Base-by-base conservation (phyloP, 2,888 invertebrate genomes). In the Ophraella communa region DNA sequence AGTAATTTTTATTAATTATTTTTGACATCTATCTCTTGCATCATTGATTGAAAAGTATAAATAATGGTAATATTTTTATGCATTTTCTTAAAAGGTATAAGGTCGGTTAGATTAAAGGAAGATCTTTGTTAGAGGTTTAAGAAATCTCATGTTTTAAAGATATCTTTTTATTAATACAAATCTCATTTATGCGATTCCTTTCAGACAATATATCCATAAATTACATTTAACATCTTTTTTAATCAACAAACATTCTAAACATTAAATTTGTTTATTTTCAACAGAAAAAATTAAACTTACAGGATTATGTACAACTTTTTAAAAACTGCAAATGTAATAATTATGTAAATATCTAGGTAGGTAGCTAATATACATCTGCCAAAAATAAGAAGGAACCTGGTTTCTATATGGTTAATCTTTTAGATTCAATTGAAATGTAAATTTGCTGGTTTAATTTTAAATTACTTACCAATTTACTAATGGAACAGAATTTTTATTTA, bases 151-250 rank as follows among this genome's bases (percentile, higher is more conserved):
- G n/a, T 17, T 21, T 18, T 51, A 42, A 59, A 24, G 30, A 51
- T 54, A 54, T 59, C 20, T 7, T 33, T 64, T 64, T 64, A 60
- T 64, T 64, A 23, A 60, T 64, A 64, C 64, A 64, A 64, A 64
- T 59, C 24, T 53, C 33, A 39, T 39, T 14, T 17, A 64, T 54
- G 45, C 55, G 24, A 17, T 33, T 17, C 39, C 47, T 10, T 39
- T 39, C 18, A 20, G 21, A 23, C 64, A 64, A 53, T 60, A 59
- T 64, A 30, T 58, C 59, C 17, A 52, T 59, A 49, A 56, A 63
- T 39, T 57, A 62, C 44, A 62, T 39, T 51, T 56, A 57, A 62
- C 51, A 35, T 14, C n/a, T n/a, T 23, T 51, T 55, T 39, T 62
- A 14, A 7, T 27, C 55, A 56, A 55, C 51, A 49, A 62, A 62